Conservation (phyloP, 2,888 invertebrate genomes). For the Latrodectus elegans region DNA sequence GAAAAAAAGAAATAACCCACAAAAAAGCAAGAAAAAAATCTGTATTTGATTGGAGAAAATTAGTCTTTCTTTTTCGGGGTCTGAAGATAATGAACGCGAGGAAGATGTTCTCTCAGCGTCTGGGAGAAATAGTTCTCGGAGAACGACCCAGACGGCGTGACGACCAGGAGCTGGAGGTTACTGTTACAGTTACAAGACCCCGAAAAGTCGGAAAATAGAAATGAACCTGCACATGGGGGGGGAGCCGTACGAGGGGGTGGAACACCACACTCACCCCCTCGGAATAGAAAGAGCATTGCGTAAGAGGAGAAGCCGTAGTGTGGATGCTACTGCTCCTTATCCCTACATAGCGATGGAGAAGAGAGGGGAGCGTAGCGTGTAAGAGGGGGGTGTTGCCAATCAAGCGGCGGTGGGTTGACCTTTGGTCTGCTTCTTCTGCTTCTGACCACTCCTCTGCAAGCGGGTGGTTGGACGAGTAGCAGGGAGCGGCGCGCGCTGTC, state of each 20-base stretch:
- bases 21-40: conserved; percentile 3
- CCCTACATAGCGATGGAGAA: conserved; percentile 33
- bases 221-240: neutral
- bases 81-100: conserved; percentile 15
- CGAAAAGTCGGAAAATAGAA: conserved; percentile 44
- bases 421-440: conserved; percentile 55
- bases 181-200: conserved; percentile 42
- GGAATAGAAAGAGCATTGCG: conserved; percentile 46
- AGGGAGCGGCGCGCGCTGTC: conserved; percentile 22
- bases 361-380: conserved; percentile 2
- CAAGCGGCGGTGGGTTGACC: conserved; percentile 69
- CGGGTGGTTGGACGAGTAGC: conserved; percentile 29
- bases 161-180: conserved; percentile 51
- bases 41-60: conserved; percentile 25
- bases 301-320: conserved; percentile 35
- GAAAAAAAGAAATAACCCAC: neutral
- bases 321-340: conserved; percentile 7
- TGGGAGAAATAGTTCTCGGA: conserved; percentile 53
- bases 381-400: conserved; percentile 64
- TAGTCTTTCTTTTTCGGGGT: conserved; percentile 27
- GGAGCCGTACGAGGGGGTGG: neutral
- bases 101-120: conserved; percentile 12
- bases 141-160: conserved; percentile 64
- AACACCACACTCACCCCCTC: conserved; percentile 17
- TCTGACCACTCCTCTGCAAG: conserved; percentile 69